These are phyloP conservation scores for Tipula unca DNA, from an alignment of 2,888 invertebrate genomes.

Conservation along the genomic window DNA sequence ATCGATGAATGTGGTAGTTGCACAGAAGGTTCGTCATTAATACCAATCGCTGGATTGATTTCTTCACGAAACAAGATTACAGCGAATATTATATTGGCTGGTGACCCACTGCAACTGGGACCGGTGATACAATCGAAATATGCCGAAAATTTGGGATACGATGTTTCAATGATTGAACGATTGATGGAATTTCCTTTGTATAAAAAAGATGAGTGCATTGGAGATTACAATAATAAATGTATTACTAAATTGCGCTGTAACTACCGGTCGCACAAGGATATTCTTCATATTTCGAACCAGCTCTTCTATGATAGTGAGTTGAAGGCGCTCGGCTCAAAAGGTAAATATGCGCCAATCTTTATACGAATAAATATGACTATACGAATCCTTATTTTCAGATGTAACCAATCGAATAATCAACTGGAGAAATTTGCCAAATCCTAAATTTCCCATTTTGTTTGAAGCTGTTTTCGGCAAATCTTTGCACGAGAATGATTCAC, in stretches of 20 bases:
- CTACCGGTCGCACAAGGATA: no score
- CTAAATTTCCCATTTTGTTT: slow-evolving; percentile 50
- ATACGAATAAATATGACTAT: background rate
- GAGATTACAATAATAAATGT: slow-evolving; percentile 47
- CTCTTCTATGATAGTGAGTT: slow-evolving; percentile 49
- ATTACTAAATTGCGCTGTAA: slow-evolving; percentile 69
- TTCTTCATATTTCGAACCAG: no score
- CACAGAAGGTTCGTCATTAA: slow-evolving; percentile 56
- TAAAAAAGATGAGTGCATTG: slow-evolving; percentile 26
- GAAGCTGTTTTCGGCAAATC: slow-evolving; percentile 50
- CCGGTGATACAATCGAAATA: slow-evolving; percentile 31
- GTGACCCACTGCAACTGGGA: no score
- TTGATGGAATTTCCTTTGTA: slow-evolving; percentile 48
- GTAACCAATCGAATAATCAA: slow-evolving; percentile 29
- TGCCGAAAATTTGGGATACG: slow-evolving; percentile 32
- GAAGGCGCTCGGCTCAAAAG: slow-evolving; percentile 35
- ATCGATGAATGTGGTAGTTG: slow-evolving; percentile 29
- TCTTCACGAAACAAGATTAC: slow-evolving; percentile 32
- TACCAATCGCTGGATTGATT: slow-evolving; percentile 45
- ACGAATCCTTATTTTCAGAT: background rate
- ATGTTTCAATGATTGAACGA: slow-evolving; percentile 57
- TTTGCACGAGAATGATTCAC: slow-evolving; percentile 44
- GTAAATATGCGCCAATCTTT: slow-evolving; percentile 23
- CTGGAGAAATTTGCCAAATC: slow-evolving; percentile 43
- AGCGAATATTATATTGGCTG: background rate